These are phyloP conservation scores for Pluvialis apricaria DNA, from an alignment of 2,113 vertebrate species.

Conservation along the genomic window DNA sequence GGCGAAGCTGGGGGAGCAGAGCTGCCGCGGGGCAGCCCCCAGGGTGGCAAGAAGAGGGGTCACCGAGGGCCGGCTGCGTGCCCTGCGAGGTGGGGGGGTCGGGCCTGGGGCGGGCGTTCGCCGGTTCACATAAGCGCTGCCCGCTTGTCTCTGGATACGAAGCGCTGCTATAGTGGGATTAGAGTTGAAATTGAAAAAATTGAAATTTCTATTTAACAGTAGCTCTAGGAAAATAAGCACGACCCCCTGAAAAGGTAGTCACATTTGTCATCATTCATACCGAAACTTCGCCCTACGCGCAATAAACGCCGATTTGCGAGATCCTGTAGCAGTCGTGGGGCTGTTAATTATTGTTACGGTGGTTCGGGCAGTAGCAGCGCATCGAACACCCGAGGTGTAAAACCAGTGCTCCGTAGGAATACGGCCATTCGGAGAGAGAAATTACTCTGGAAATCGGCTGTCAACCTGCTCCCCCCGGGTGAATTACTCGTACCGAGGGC, in stretches of 20 bases:
- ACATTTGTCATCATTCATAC: background rate
- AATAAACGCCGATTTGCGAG: too few relatives aligned
- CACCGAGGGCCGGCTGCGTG: background rate
- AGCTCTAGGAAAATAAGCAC: background rate
- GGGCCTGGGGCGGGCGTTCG: background rate
- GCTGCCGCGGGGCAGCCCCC: background rate
- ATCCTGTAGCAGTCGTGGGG: background rate
- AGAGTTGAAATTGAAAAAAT: too few relatives aligned
- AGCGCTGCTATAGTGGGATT: too few relatives aligned
- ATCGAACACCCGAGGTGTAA: background rate
- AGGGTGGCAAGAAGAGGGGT: background rate
- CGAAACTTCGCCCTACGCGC: background rate
- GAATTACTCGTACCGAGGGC: conserved; percentile 67
- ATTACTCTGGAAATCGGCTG: background rate
- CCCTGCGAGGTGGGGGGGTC: background rate
- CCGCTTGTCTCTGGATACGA: background rate
- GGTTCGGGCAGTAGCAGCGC: background rate
- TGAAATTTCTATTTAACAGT: too few relatives aligned
- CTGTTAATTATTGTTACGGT: background rate
- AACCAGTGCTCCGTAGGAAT: accelerated
- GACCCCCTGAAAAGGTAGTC: background rate
- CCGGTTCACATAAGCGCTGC: background rate
- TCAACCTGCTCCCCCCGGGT: background rate
- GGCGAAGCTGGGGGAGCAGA: background rate
- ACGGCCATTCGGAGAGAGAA: background rate